These are phyloP conservation scores for Protophormia terraenovae DNA, from an alignment of 2,888 invertebrate genomes.

Conservation along the genomic window DNA sequence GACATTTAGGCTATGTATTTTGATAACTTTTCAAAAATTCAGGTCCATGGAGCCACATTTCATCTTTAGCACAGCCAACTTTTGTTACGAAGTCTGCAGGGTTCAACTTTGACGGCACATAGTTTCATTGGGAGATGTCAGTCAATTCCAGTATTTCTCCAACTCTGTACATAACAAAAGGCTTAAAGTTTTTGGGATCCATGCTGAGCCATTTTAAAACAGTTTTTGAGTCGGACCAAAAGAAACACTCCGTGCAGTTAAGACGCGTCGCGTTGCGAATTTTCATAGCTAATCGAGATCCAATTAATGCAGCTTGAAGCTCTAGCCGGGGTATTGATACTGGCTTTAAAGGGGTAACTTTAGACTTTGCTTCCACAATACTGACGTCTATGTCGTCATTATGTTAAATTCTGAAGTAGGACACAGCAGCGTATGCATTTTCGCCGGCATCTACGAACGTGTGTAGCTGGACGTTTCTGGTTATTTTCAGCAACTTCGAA, in stretches of 20 bases:
- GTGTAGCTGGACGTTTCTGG: too few species aligned
- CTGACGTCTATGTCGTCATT: not conserved
- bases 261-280: not conserved
- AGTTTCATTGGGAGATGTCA: too few species aligned
- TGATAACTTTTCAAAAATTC: conserved; percentile 3
- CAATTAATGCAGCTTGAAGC: conserved; percentile 52
- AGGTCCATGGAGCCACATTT: conserved; percentile 50
- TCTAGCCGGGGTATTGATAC: conserved; percentile 53
- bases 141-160: too few species aligned
- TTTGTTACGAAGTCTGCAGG: too few species aligned
- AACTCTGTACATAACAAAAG: too few species aligned
- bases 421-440: conserved; percentile 47
- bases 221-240: conserved; percentile 61
- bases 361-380: conserved; percentile 42
- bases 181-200: too few species aligned
- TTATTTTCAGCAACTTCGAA: conserved; percentile 24
- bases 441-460: conserved; percentile 57
- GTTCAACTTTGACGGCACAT: too few species aligned
- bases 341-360: conserved; percentile 50
- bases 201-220: conserved; percentile 60
- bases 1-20: conserved; percentile 2
- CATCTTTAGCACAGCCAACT: too few species aligned
- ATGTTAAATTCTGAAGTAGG: conserved; percentile 42
- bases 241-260: not conserved
- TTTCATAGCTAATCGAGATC: conserved; percentile 25